Evolutionary conservation across 2,113 vertebrate species (phyloP).

Genomic region (Boleophthalmus pectinirostris): DNA sequence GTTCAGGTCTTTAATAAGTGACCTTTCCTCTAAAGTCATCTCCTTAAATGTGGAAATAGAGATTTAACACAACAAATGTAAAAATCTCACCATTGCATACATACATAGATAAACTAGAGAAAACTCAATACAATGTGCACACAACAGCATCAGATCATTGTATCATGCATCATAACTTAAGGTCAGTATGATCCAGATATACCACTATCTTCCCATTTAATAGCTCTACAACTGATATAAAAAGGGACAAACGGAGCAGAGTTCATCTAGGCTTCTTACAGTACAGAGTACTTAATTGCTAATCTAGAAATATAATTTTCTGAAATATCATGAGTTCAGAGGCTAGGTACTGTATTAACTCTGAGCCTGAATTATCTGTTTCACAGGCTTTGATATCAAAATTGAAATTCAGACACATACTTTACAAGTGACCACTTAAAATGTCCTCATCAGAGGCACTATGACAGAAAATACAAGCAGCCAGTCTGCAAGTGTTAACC

Average conservation of each 20-base stretch:
- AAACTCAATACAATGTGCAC: too few relatives aligned
- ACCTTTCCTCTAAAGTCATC: constrained; percentile 75
- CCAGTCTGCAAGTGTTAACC: constrained; percentile 53
- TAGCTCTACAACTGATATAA: background rate
- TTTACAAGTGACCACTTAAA: background rate
- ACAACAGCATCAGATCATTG: too few relatives aligned
- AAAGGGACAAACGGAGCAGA: too few relatives aligned
- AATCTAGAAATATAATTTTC: background rate
- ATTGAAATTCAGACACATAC: background rate
- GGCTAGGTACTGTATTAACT: background rate
- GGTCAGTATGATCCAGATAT: too few relatives aligned
- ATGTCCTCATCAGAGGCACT: constrained; percentile 10
- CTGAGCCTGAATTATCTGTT: background rate
- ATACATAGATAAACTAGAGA: too few relatives aligned
- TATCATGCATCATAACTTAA: constrained; percentile 13
- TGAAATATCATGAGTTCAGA: constrained; percentile 29
- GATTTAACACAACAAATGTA: background rate
- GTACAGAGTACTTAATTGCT: constrained; percentile 10
- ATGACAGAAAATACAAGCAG: constrained; percentile 36
- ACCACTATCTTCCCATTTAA: constrained; percentile 33
- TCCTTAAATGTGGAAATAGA: constrained; percentile 58
- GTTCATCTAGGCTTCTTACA: background rate
- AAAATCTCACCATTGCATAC: background rate
- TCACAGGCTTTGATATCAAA: background rate
- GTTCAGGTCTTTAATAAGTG: constrained; percentile 69